Percentiles rank a stretch among this genome's conserved stretches.
These are phyloP conservation scores for Athrips mouffetella DNA, from an alignment of 2,888 invertebrate species.

Conservation along the genomic window DNA sequence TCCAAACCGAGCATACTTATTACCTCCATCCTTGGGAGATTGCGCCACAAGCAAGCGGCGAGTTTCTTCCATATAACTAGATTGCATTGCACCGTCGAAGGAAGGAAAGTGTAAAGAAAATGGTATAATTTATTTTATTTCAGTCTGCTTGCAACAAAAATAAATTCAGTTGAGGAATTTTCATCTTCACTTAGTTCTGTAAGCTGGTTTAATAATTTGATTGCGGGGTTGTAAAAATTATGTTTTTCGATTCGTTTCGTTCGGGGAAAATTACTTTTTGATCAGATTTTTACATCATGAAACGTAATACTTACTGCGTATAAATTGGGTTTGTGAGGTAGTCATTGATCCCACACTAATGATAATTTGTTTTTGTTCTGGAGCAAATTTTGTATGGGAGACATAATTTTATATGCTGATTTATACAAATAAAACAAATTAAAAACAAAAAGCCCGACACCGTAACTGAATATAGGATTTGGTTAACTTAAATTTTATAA, in stretches of 20 bases:
- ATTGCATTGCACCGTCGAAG: conserved; percentile 22
- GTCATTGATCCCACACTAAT: too few relatives aligned
- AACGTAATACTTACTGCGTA: too few relatives aligned
- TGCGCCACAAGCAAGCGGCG: conserved; percentile 12
- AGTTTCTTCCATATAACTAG: conserved; percentile 16
- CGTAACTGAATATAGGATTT: too few relatives aligned
- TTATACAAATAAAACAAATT: too few relatives aligned
- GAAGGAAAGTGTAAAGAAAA: conserved; percentile 45
- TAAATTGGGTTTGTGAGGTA: too few relatives aligned
- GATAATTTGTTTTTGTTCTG: too few relatives aligned
- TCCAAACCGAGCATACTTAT: conserved; percentile 6
- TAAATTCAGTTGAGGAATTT: conserved; percentile 8
- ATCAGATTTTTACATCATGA: too few relatives aligned
- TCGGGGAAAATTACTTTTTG: background rate
- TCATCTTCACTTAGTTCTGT: conserved; percentile 1
- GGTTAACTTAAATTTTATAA: too few relatives aligned
- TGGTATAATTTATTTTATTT: conserved; percentile 39
- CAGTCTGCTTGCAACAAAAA: conserved; percentile 19
- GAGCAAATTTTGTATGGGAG: too few relatives aligned
- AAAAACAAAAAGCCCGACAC: too few relatives aligned
- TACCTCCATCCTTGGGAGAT: conserved; percentile 7
- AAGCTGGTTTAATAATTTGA: conserved; percentile 1
- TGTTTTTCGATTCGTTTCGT: background rate
- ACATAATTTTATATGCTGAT: too few relatives aligned
- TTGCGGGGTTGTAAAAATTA: background rate